phyloP scores from a whole-genome alignment of 2,113 vertebrate genomes.

The Varanus komodoensis region DNA sequence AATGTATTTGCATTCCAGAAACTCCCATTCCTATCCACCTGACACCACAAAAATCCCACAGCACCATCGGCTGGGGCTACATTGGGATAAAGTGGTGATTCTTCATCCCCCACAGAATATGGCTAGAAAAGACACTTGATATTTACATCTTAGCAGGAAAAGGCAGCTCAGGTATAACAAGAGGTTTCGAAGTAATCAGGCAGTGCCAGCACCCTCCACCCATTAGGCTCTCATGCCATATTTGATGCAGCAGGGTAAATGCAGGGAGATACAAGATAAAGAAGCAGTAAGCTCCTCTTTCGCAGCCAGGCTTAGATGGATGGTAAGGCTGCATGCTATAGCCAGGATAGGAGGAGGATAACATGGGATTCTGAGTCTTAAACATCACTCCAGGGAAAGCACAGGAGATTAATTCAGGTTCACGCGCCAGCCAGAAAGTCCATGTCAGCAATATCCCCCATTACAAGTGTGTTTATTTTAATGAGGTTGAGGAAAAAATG shows the following conservation, averaged over 20 bases:
- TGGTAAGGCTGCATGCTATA: not conserved
- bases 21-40: not conserved
- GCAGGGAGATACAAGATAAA: not conserved
- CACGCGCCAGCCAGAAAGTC: not conserved
- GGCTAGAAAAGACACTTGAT: not conserved
- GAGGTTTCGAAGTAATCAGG: not conserved
- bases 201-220: not conserved
- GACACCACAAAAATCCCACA: not conserved
- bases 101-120: not conserved
- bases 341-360: not conserved
- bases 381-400: not conserved
- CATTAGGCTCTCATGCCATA: not conserved
- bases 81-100: not conserved
- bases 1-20: not conserved
- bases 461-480: constrained; percentile 4
- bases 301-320: not conserved
- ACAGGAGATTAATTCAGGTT: not conserved
- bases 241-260: not conserved
- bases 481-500: not conserved
- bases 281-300: not conserved
- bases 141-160: not conserved
- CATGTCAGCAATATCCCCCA: not conserved
- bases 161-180: not conserved
- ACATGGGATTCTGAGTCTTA: not conserved
- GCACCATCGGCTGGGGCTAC: not conserved